Evolutionary conservation across 2,797 vertebrate species (phyloP).

Genomic region (Rhinatrema bivittatum): DNA sequence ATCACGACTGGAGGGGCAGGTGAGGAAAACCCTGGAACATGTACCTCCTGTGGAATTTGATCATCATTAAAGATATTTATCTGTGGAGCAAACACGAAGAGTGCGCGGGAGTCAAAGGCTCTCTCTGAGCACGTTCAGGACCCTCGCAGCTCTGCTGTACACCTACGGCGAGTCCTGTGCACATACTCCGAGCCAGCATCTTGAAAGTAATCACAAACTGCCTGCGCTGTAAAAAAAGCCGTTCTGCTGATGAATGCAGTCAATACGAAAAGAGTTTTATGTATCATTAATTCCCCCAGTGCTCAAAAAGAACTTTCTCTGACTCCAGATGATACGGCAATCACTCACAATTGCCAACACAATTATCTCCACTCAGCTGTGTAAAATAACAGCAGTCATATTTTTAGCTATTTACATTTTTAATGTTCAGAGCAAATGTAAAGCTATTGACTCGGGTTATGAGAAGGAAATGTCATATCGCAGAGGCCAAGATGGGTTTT

Average conservation of each 20-base stretch:
- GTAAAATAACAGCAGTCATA: conserved; percentile 58
- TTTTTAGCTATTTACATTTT: conserved; percentile 32
- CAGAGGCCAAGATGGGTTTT: too few relatives aligned
- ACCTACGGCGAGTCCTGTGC: too few relatives aligned
- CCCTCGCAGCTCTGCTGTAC: too few relatives aligned
- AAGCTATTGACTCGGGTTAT: conserved; percentile 13
- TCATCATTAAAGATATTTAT: too few relatives aligned
- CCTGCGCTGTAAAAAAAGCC: conserved; percentile 57
- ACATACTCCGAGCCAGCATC: too few relatives aligned
- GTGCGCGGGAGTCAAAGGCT: too few relatives aligned
- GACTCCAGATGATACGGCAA: conserved; percentile 82
- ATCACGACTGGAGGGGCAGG: too few relatives aligned
- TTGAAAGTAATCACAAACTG: conserved; percentile 75
- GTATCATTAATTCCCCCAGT: conserved; percentile 78
- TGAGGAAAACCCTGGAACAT: too few relatives aligned
- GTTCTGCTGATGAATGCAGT: conserved; percentile 75
- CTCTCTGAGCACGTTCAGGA: too few relatives aligned
- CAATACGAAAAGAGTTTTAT: conserved; percentile 84
- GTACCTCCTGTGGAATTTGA: too few relatives aligned
- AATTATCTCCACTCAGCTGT: conserved; percentile 87
- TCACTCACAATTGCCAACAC: conserved; percentile 82
- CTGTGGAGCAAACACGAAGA: too few relatives aligned
- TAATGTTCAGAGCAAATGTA: conserved; percentile 21
- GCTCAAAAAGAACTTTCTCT: conserved; percentile 74
- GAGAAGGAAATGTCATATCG: too few relatives aligned